Conservation (phyloP, 64 coral and sea anemone species). For the Pachyseris speciosa region DNA sequence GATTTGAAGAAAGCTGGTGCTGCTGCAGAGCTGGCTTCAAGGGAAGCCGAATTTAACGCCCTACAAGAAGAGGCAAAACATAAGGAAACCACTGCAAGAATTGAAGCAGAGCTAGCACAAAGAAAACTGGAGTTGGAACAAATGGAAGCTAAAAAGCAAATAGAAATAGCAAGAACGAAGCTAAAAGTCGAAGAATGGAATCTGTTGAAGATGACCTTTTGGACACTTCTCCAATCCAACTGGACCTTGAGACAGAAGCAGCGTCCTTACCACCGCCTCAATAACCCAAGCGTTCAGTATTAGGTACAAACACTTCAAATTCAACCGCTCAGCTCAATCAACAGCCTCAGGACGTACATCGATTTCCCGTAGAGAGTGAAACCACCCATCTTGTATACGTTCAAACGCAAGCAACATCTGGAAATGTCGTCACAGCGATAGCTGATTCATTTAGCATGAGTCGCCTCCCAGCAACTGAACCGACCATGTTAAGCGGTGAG, state of each 20-base stretch:
- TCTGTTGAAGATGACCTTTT: neutral
- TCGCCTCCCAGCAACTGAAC: conserved; percentile 5
- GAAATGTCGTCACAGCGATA: neutral
- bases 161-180: neutral
- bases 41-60: neutral
- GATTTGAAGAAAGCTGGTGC: conserved; percentile 13
- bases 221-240: neutral
- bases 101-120: neutral
- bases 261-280: neutral
- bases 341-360: neutral
- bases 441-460: conserved; percentile 24
- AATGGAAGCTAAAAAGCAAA: neutral
- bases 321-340: neutral
- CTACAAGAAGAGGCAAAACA: neutral
- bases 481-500: conserved; percentile 19
- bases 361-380: neutral
- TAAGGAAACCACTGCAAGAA: neutral
- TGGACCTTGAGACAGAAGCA: neutral
- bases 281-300: neutral
- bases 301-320: neutral
- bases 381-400: neutral
- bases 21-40: neutral
- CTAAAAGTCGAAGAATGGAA: neutral
- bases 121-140: neutral
- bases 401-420: neutral